phyloP scores from a whole-genome alignment of 2,113 vertebrate species.

The Anguilla japonica region DNA sequence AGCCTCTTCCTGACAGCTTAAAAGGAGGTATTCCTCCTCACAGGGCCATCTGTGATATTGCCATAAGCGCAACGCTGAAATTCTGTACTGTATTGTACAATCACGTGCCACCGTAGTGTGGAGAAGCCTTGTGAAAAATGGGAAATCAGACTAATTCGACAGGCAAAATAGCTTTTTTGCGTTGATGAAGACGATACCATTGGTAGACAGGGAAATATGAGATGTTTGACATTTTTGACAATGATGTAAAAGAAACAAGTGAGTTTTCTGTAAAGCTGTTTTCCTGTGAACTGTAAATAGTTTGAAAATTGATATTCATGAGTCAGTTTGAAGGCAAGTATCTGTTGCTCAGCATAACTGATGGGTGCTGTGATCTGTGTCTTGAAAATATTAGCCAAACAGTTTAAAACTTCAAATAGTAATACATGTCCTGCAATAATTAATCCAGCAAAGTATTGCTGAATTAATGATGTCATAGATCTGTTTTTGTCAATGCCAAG shows the following conservation, averaged over 20 bases:
- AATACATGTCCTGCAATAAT: neutral
- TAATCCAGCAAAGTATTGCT: neutral
- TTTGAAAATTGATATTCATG: constrained; percentile 2
- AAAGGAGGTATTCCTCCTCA: neutral
- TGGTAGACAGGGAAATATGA: neutral
- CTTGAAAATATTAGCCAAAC: neutral
- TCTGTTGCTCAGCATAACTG: neutral
- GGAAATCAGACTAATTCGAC: neutral
- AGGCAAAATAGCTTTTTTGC: neutral
- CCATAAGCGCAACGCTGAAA: neutral
- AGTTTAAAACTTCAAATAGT: neutral
- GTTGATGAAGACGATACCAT: neutral
- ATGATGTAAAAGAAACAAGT: neutral
- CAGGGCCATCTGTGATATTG: neutral
- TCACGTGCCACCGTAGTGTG: neutral
- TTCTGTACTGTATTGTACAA: neutral
- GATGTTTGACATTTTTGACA: neutral
- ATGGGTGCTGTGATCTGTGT: neutral
- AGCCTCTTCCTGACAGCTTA: neutral
- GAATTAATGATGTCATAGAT: too few species aligned
- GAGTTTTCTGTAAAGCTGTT: neutral
- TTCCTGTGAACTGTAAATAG: neutral
- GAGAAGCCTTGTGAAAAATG: neutral
- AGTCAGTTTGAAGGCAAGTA: neutral
- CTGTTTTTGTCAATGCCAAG: neutral